A percentile compares a stretch with the other conserved stretches of the same genome.
Conservation (phyloP, 1,140 invertebrate species). For the Tetranychus cinnabarinus region DNA sequence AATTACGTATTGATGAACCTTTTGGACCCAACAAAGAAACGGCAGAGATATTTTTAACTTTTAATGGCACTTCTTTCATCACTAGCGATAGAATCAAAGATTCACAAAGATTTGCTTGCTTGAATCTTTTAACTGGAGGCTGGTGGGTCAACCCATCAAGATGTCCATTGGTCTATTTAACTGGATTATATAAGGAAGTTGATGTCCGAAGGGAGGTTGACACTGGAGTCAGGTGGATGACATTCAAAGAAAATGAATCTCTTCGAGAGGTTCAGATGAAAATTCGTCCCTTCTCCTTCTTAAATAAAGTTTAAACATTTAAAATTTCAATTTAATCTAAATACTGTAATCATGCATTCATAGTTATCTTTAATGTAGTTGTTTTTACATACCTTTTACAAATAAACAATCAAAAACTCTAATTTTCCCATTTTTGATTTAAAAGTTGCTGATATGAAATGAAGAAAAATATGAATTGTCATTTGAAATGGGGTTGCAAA, state of each 20-base stretch:
- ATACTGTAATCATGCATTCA: too few relatives aligned
- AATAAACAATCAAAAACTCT: too few relatives aligned
- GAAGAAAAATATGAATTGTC: too few relatives aligned
- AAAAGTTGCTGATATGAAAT: too few relatives aligned
- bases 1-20: slow-evolving; percentile 4
- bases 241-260: background rate
- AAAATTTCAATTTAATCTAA: too few relatives aligned
- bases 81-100: background rate
- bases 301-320: too few relatives aligned
- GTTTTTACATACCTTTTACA: too few relatives aligned
- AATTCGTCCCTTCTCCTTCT: background rate
- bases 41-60: background rate
- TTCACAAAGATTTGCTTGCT: background rate
- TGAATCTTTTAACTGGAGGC: background rate
- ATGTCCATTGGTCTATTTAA: background rate
- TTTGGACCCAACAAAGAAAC: background rate
- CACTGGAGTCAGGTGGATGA: background rate
- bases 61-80: background rate
- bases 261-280: background rate
- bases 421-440: too few relatives aligned
- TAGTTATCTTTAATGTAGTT: too few relatives aligned
- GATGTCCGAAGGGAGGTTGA: background rate
- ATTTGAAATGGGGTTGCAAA: too few relatives aligned
- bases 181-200: background rate
- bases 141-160: background rate